These are phyloP conservation scores for Datnioides undecimradiatus DNA, from an alignment of 2,113 vertebrate species.

Conservation along the genomic window DNA sequence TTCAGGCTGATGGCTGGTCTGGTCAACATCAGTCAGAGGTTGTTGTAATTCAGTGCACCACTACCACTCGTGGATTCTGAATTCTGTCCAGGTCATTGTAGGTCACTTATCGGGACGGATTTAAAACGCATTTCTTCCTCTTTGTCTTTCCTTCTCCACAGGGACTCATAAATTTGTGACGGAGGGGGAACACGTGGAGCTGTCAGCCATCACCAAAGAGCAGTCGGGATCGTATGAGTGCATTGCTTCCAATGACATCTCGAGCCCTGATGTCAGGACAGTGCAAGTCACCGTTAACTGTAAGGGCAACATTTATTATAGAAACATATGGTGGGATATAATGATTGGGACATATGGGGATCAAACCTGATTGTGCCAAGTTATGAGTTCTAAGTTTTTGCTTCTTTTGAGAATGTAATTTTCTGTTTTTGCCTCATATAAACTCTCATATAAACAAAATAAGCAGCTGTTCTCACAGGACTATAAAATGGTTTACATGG, in stretches of 20 bases:
- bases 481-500: not conserved
- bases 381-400: not conserved
- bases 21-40: not conserved
- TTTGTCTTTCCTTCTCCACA: constrained; percentile 63
- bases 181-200: constrained; percentile 94
- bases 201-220: constrained; percentile 92
- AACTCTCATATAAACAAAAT: too few relatives aligned
- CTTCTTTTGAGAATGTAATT: not conserved
- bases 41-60: not conserved
- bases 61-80: not conserved
- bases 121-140: not conserved
- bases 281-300: constrained; percentile 96
- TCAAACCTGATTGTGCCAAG: not conserved
- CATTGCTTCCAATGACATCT: constrained; percentile 94
- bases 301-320: constrained; percentile 78
- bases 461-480: not conserved
- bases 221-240: constrained; percentile 97
- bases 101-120: not conserved
- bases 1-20: not conserved
- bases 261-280: constrained; percentile 88
- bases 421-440: too few relatives aligned
- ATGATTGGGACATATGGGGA: not conserved
- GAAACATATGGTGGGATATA: not conserved
- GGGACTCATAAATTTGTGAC: constrained; percentile 89
- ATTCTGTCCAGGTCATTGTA: constrained; percentile 3